Conservation (phyloP, 2,888 invertebrate species). For the Graphium colonna region DNA sequence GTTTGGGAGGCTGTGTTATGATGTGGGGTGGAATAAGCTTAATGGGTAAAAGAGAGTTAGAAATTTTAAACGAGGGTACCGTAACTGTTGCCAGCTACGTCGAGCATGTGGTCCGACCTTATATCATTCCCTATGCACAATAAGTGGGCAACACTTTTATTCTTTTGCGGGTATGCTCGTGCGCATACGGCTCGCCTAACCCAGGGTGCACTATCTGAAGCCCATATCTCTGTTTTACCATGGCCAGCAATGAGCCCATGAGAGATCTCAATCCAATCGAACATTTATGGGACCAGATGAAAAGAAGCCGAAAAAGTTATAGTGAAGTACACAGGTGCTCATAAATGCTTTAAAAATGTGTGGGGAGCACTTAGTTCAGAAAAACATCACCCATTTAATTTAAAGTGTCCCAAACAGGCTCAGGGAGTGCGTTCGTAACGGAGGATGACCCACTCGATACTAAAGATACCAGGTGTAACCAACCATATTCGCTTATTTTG, state of each 20-base stretch:
- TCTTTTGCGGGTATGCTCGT: no score
- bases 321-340: constrained; percentile 13
- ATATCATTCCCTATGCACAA: no score
- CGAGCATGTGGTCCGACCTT: no score
- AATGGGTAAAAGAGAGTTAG: no score
- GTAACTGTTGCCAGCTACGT: no score
- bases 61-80: no score
- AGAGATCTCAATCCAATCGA: constrained; percentile 7
- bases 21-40: no score
- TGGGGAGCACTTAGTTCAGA: not conserved
- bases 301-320: constrained; percentile 7
- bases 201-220: constrained; percentile 7
- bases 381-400: not conserved
- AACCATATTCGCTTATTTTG: no score
- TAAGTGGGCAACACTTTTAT: no score
- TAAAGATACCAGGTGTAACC: no score
- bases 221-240: constrained; percentile 14
- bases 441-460: not conserved
- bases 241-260: constrained; percentile 7
- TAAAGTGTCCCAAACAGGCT: no score
- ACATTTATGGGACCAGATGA: not conserved
- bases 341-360: constrained; percentile 11
- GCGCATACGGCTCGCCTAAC: constrained; percentile 10
- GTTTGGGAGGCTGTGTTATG: no score
- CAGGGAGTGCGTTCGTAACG: not conserved